Percentiles rank a stretch among this genome's conserved stretches.
phyloP scores from a whole-genome alignment of 2,113 vertebrate genomes.

The Hippocampus guttulatus region DNA sequence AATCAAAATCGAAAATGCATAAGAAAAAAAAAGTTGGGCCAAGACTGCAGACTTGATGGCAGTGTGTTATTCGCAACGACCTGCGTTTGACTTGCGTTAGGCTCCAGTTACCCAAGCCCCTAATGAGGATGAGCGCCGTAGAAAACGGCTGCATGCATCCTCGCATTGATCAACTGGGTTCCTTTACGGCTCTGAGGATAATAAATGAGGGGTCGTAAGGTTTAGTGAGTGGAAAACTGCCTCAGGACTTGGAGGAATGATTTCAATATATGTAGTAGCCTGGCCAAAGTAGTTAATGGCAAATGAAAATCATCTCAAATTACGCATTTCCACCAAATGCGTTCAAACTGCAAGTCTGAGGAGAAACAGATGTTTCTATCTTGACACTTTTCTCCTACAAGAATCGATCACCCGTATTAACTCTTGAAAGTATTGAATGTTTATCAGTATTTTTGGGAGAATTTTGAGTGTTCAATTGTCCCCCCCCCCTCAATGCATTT shows the following conservation, averaged over 20 bases:
- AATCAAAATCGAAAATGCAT: background rate
- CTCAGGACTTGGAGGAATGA: conserved; percentile 13
- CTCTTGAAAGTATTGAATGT: no score
- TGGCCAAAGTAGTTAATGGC: background rate
- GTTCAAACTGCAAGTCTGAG: background rate
- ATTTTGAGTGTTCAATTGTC: no score
- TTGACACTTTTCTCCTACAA: no score
- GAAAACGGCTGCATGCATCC: background rate
- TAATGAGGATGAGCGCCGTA: background rate
- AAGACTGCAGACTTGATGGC: background rate
- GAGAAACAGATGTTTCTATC: background rate
- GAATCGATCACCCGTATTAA: no score
- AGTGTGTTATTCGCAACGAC: background rate
- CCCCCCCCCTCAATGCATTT: background rate
- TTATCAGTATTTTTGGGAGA: no score
- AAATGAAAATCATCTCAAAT: background rate
- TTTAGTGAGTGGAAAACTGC: conserved; percentile 12
- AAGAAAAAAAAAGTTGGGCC: background rate
- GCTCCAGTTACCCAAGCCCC: background rate
- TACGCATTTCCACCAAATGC: background rate
- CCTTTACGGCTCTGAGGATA: background rate
- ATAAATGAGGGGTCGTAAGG: background rate
- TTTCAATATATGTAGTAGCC: background rate
- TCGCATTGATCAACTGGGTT: background rate
- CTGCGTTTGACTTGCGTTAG: background rate